Base-by-base conservation (phyloP, 2,797 vertebrate species). In the Oceanodroma leucorhoa region DNA sequence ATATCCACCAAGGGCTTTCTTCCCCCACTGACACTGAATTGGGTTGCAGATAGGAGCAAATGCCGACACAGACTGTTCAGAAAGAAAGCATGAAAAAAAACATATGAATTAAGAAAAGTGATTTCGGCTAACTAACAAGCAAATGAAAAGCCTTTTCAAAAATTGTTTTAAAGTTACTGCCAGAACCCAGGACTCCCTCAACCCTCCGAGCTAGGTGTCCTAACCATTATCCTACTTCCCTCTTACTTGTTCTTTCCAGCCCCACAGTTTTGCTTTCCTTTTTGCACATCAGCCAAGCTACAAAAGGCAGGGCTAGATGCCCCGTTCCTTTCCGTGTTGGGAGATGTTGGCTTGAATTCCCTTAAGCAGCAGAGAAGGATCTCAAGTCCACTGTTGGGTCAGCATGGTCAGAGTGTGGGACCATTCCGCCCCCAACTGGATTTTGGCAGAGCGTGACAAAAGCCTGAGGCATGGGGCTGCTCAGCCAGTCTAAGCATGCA, bases 31-130 rank as follows among this genome's bases (percentile, higher is more conserved):
- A 89, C 99, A 99, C 97, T 99, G 99, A 65, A 99, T 48, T 1
- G 99, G 99, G 98, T 99, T 99, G 97, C 99, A 99, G 98, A 99
- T 98, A 75, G 99, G 99, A 65, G 99, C 98, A 83, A 99, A 99
- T 3, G 99, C 99, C 2, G 99, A 99, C 40, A 99, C 99, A 2
- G 99, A 98, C 99, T 99, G 93, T 87, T 83, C 4, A 95, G 32
- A 94, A 95, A 97, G 41, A 86, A 88, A 93, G 60, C 7, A 38
- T 3, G 3, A 51, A 24, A 57, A 40, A 13, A 73, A 17, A 6
- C 1, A 4, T 20, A 64, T 3, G 62, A 77, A 73, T 79, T 46
- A 84, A 57, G 43, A 41, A 23, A 83, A 65, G 38, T 82, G 61
- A 82, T 61, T 92, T 58, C 58, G 66, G 30, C 17, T 80, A 84